phyloP scores from a whole-genome alignment of 2,888 invertebrate genomes.

The Harpalus rubripes region DNA sequence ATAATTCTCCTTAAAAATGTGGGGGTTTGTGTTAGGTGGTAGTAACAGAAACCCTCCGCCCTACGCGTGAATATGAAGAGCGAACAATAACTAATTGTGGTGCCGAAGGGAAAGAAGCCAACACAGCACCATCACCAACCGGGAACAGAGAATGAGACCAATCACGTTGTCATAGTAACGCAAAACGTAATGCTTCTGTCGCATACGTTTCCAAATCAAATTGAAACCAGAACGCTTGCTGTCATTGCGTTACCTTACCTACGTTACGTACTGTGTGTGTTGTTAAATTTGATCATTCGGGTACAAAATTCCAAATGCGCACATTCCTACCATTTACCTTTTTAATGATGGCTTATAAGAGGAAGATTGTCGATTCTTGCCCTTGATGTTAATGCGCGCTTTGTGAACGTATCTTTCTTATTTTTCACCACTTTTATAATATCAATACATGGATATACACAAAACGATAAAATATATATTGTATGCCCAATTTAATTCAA shows the following conservation, averaged over 20 bases:
- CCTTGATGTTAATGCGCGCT: constrained; percentile 34
- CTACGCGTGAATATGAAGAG: constrained; percentile 44
- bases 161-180: constrained; percentile 71
- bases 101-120: constrained; percentile 68
- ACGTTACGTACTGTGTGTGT: constrained; percentile 1
- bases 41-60: too few species aligned
- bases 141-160: constrained; percentile 70
- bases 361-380: constrained; percentile 4
- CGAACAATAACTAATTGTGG: constrained; percentile 65
- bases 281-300: constrained; percentile 57
- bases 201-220: constrained; percentile 67
- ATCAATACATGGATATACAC: not conserved
- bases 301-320: constrained; percentile 51
- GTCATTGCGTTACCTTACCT: constrained; percentile 22
- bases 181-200: constrained; percentile 71
- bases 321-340: constrained; percentile 11
- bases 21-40: too few species aligned
- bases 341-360: constrained; percentile 43
- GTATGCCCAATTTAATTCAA: not conserved
- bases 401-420: not conserved
- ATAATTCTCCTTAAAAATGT: too few species aligned
- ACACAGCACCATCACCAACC: constrained; percentile 65
- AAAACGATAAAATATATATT: not conserved
- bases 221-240: constrained; percentile 37
- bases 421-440: constrained; percentile 1